phyloP scores from a whole-genome alignment of 2,888 invertebrate species.

The Agrochola circellaris region DNA sequence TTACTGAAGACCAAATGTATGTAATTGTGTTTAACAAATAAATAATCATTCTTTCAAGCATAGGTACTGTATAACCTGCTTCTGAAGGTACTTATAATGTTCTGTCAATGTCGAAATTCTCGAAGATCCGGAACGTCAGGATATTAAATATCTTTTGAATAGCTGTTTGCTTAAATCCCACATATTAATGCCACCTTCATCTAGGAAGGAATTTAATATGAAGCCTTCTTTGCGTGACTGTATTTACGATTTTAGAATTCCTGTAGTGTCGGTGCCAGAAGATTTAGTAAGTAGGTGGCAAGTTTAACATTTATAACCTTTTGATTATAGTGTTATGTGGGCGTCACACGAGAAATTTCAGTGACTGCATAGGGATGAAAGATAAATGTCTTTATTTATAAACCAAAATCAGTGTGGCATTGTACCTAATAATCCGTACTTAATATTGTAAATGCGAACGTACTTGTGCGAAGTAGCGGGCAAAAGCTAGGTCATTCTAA shows the following conservation, averaged over 20 bases:
- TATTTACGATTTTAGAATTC: slow-evolving; percentile 51
- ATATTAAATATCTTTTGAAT: slow-evolving; percentile 58
- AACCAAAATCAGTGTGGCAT: too few relatives aligned
- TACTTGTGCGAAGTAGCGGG: too few relatives aligned
- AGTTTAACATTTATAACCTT: background rate
- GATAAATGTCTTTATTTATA: background rate
- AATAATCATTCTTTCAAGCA: too few relatives aligned
- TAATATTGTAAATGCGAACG: too few relatives aligned
- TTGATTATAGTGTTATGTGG: background rate
- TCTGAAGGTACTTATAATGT: background rate
- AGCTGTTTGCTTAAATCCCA: slow-evolving; percentile 47
- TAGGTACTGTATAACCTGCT: background rate
- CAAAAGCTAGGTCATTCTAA: too few relatives aligned
- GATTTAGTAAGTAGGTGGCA: slow-evolving; percentile 22
- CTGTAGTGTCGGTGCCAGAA: slow-evolving; percentile 14
- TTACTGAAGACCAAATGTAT: too few relatives aligned
- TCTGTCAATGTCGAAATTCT: slow-evolving; percentile 20
- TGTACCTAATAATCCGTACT: too few relatives aligned
- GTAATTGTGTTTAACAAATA: too few relatives aligned
- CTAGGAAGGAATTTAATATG: slow-evolving; percentile 61
- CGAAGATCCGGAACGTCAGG: slow-evolving; percentile 6
- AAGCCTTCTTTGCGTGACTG: slow-evolving; percentile 51
- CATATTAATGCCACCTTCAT: slow-evolving; percentile 46
- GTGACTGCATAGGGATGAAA: slow-evolving; percentile 5
- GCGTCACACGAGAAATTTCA: background rate